Percentiles rank a stretch among this genome's conserved stretches.
phyloP scores from a whole-genome alignment of 2,888 invertebrate species.

The Trichacis sp. region DNA sequence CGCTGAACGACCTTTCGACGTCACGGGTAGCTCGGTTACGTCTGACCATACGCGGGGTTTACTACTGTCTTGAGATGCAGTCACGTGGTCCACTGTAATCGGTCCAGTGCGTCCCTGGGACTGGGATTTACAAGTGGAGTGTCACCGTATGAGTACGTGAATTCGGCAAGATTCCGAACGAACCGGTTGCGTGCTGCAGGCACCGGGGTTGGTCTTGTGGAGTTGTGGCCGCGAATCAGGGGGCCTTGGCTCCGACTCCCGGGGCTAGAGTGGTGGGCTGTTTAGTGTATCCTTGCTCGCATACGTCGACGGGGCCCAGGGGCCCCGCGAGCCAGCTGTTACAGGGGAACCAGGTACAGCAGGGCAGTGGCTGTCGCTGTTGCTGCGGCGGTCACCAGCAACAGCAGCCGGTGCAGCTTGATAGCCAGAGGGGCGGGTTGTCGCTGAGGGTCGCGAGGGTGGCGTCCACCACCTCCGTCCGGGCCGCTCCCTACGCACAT shows the following conservation, averaged over 20 bases:
- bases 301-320: conserved; percentile 65
- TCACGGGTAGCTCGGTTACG: conserved; percentile 68
- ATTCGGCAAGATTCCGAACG: too few relatives aligned
- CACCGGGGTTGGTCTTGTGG: too few relatives aligned
- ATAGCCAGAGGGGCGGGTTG: conserved; percentile 65
- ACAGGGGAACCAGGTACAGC: conserved; percentile 47
- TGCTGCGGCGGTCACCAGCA: conserved; percentile 56
- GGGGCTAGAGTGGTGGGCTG: conserved; percentile 67
- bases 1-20: conserved; percentile 70
- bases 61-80: not conserved
- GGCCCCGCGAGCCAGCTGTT: conserved; percentile 59
- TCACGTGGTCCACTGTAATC: not conserved
- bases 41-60: too few relatives aligned
- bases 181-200: too few relatives aligned
- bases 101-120: not conserved
- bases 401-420: conserved; percentile 59
- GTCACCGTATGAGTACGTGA: too few relatives aligned
- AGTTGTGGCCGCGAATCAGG: conserved; percentile 60
- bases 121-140: too few relatives aligned
- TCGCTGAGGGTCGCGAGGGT: conserved; percentile 69
- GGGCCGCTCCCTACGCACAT: conserved; percentile 69
- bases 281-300: conserved; percentile 66
- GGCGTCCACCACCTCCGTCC: conserved; percentile 70
- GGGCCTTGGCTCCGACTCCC: conserved; percentile 65
- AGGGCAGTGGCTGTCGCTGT: conserved; percentile 62